Percentiles rank a stretch among this genome's conserved stretches.
phyloP scores from a whole-genome alignment of 2,113 vertebrate genomes.

The Lonchura striata region DNA sequence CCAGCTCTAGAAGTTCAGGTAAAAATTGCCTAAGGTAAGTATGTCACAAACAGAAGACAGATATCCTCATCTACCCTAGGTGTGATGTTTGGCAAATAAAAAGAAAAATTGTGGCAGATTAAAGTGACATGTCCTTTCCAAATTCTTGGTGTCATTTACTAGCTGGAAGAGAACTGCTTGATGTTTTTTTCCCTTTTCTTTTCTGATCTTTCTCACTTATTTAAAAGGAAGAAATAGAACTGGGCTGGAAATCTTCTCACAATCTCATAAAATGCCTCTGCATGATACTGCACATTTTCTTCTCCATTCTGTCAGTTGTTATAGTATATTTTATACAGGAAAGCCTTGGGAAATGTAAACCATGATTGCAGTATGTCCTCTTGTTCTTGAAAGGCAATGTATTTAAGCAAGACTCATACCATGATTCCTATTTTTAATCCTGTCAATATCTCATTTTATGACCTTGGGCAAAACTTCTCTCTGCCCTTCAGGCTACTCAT shows the following conservation, averaged over 20 bases:
- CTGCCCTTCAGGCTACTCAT: background rate
- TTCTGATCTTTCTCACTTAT: background rate
- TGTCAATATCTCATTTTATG: background rate
- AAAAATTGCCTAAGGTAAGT: conserved; percentile 29
- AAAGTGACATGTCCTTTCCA: background rate
- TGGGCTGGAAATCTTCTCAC: background rate
- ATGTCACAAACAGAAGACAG: background rate
- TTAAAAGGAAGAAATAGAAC: conserved; percentile 9
- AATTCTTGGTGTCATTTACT: background rate
- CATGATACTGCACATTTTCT: background rate
- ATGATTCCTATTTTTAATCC: conserved; percentile 1
- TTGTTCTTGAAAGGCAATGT: background rate
- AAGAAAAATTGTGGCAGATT: conserved; percentile 3
- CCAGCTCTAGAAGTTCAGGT: background rate
- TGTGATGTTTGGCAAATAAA: background rate
- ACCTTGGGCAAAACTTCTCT: background rate
- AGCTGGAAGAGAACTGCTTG: background rate
- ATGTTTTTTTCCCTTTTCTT: background rate
- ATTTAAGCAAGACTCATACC: background rate
- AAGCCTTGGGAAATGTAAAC: conserved; percentile 1
- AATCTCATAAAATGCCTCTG: conserved; percentile 1
- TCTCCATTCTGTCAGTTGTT: background rate
- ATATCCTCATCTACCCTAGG: background rate
- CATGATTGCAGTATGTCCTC: background rate
- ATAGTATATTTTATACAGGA: background rate